These are phyloP conservation scores for Nomada hirtipes DNA, from an alignment of 2,888 invertebrate species.

Conservation along the genomic window DNA sequence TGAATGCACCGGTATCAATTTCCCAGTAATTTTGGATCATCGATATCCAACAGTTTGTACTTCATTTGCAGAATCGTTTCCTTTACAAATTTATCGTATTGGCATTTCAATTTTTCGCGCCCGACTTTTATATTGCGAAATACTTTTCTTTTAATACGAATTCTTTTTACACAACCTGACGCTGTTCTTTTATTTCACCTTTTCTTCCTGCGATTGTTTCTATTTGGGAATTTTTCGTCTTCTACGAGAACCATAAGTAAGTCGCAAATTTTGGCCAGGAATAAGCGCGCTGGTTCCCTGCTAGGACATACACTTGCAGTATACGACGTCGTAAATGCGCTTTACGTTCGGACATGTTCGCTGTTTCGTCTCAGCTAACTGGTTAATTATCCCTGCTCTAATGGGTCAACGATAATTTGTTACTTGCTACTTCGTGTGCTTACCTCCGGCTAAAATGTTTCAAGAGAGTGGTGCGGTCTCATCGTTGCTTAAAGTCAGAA, in stretches of 20 bases:
- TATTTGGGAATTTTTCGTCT: too few relatives aligned
- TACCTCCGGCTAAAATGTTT: neutral
- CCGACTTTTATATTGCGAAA: neutral
- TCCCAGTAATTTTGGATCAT: neutral
- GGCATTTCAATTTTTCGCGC: too few relatives aligned
- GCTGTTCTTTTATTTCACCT: neutral
- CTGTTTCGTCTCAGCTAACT: constrained; percentile 22
- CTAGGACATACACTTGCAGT: constrained; percentile 19
- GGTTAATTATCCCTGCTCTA: constrained; percentile 24
- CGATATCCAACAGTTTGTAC: neutral
- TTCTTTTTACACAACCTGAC: neutral
- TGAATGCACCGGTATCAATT: neutral
- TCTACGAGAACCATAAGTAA: neutral
- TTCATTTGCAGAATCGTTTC: neutral
- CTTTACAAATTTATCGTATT: neutral
- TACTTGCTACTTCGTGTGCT: neutral
- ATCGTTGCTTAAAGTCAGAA: constrained; percentile 8
- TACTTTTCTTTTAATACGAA: neutral
- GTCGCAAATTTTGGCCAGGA: constrained; percentile 30
- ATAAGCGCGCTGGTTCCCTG: constrained; percentile 33
- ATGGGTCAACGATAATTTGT: constrained; percentile 4
- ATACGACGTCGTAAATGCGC: constrained; percentile 37
- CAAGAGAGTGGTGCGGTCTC: neutral
- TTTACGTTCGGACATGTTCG: constrained; percentile 26
- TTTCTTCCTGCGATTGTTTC: neutral